Evolutionary conservation across 37 sponge, comb jelly and placozoan species (phyloP).

Genomic region (Ephydatia muelleri): DNA sequence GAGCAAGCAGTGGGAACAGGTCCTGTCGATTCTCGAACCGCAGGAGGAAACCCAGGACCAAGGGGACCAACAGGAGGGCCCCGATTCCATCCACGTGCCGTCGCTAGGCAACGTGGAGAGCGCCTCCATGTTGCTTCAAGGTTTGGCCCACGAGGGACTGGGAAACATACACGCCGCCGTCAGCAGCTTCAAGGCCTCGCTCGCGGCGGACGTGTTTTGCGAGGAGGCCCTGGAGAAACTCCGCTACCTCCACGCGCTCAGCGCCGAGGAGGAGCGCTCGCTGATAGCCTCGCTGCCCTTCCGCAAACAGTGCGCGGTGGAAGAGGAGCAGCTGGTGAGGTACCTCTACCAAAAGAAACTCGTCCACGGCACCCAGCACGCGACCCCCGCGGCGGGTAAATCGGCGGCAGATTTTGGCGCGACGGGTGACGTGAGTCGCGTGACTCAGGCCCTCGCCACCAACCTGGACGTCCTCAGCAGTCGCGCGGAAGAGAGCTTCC

Average conservation of each 20-base stretch:
- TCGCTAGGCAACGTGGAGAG: slow-evolving; percentile 38
- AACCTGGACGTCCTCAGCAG: slow-evolving; percentile 48
- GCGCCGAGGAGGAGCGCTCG: slow-evolving; percentile 39
- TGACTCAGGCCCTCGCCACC: slow-evolving; percentile 1
- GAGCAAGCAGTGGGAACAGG: slow-evolving; percentile 74
- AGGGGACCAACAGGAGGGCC: neutral
- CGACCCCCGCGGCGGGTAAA: neutral
- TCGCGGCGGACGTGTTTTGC: slow-evolving; percentile 58
- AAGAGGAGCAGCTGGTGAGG: slow-evolving; percentile 47
- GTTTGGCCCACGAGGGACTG: slow-evolving; percentile 48
- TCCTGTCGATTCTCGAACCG: slow-evolving; percentile 22
- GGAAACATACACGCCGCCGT: slow-evolving; percentile 63
- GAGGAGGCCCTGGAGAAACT: slow-evolving; percentile 69
- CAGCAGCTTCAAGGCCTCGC: slow-evolving; percentile 35
- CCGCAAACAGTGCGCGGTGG: slow-evolving; percentile 50
- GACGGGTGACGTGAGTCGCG: neutral
- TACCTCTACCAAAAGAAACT: slow-evolving; percentile 51
- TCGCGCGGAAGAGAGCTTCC: slow-evolving; percentile 29
- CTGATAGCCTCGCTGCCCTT: slow-evolving; percentile 43
- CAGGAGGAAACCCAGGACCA: neutral
- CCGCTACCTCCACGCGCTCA: slow-evolving; percentile 39
- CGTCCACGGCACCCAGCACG: slow-evolving; percentile 5
- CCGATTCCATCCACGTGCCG: neutral
- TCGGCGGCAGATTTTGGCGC: neutral
- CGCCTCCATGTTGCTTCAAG: slow-evolving; percentile 45